phyloP scores from a whole-genome alignment of 2,888 invertebrate genomes.

The Cremastobaeus sp. region DNA sequence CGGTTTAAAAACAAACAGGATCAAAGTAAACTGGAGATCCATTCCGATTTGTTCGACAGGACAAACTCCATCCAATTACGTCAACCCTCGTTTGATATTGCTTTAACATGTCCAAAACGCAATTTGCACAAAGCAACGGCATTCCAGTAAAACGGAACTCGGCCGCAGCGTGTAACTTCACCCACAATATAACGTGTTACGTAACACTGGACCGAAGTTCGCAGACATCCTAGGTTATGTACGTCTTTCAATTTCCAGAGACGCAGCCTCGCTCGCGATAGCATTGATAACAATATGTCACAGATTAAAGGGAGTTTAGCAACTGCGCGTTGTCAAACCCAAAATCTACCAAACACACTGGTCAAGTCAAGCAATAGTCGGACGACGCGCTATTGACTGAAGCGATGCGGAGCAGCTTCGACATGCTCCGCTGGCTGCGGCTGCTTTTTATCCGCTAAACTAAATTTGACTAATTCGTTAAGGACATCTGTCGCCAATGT shows the following conservation, averaged over 20 bases:
- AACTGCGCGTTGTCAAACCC: slow-evolving; percentile 45
- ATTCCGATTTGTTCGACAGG: slow-evolving; percentile 40
- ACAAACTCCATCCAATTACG: slow-evolving; percentile 44
- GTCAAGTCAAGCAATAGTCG: too few species aligned
- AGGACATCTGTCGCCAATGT: too few species aligned
- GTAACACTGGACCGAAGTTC: slow-evolving; percentile 46
- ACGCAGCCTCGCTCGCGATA: slow-evolving; percentile 35
- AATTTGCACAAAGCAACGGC: slow-evolving; percentile 54
- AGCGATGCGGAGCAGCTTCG: too few species aligned
- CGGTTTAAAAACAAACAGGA: slow-evolving; percentile 24
- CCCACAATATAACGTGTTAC: slow-evolving; percentile 53
- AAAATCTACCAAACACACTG: slow-evolving; percentile 30
- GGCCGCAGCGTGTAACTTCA: slow-evolving; percentile 48
- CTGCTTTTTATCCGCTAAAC: too few species aligned
- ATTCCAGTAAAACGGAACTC: slow-evolving; percentile 49
- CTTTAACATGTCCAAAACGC: slow-evolving; percentile 53
- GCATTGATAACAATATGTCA: slow-evolving; percentile 50
- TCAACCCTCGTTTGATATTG: slow-evolving; percentile 51
- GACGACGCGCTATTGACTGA: too few species aligned
- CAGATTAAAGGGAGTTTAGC: slow-evolving; percentile 49
- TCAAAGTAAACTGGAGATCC: slow-evolving; percentile 25
- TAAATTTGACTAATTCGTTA: too few species aligned
- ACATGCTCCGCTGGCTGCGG: too few species aligned
- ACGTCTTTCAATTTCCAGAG: slow-evolving; percentile 53
- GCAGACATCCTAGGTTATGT: slow-evolving; percentile 39